Evolutionary conservation across 2,888 invertebrate genomes (phyloP), one percentile per base, ranked within the genome.

Genomic region (Pachliopta kotzebuea): DNA sequence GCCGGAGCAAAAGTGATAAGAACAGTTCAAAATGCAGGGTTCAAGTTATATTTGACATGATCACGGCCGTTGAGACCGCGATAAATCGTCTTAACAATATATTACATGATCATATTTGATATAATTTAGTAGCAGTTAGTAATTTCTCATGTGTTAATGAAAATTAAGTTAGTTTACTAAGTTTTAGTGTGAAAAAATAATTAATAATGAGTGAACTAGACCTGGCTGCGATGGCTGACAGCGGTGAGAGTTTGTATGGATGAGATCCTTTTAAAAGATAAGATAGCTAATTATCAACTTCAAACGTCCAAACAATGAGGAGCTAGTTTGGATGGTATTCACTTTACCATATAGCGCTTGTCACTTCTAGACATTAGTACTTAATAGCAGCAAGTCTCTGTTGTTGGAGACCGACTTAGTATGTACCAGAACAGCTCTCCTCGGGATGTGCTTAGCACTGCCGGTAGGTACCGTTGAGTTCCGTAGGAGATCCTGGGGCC

Each of bases 191-290:
- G 20, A 52, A 37, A 55, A 55, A 24, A 53, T 23, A 50, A 62
- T 59, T 62, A 23, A 67, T 60, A 61, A 69, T 69, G 69, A 69
- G 67, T 69, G 67, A 67, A 65, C 56, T 69, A 11, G 65, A 67
- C 58, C 62, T 69, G 45, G 57, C 64, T 1, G 59, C 29, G n/a
- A 49, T 69, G 23, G 64, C 62, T 50, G 56, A 60, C 52, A 21
- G 45, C 17, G 54, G 60, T 60, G 52, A 54, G 56, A 52, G 45
- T 49, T 49, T 49, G 20, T 37, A 2, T 2, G 37, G 14, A 37
- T 4, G 26, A 26, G 26, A 26, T 26, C 6, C 3, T 6, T 26
- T 26, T 26, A 37, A 37, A 14, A 11, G 11, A 37, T 14, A 37
- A 37, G 37, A 37, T n/a, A n/a, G n/a, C n/a, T n/a, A n/a, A n/a